These are phyloP conservation scores for Prietella phreatophila DNA, from an alignment of 2,113 vertebrate species.

Conservation along the genomic window DNA sequence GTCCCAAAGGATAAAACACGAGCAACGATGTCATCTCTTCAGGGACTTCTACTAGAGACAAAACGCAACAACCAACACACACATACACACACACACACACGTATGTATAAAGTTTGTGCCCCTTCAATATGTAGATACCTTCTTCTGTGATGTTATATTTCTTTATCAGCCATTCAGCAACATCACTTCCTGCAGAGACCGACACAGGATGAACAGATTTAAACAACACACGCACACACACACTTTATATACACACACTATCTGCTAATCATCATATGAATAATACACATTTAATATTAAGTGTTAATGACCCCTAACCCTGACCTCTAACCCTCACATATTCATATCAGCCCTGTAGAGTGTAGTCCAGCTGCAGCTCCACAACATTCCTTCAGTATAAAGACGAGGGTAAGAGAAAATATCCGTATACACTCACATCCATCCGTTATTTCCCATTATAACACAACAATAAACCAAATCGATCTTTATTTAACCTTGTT, in stretches of 20 bases:
- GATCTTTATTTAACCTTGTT: no score
- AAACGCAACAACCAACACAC: constrained; percentile 30
- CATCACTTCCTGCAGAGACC: constrained; percentile 73
- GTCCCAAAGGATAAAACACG: constrained; percentile 17
- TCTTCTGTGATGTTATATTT: constrained; percentile 80
- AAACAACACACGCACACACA: neutral
- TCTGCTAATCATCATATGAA: neutral
- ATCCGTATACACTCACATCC: no score
- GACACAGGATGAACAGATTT: neutral
- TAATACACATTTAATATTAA: neutral
- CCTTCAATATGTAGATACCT: constrained; percentile 64
- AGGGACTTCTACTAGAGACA: constrained; percentile 15
- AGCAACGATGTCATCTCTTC: constrained; percentile 11
- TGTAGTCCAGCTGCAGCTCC: neutral
- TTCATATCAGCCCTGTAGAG: no score
- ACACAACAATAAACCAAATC: no score
- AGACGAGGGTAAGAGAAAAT: no score
- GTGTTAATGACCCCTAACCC: neutral
- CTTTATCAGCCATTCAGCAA: constrained; percentile 83
- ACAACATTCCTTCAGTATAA: neutral
- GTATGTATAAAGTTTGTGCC: neutral
- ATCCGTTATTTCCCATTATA: no score
- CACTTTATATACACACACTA: neutral
- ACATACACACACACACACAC: neutral
- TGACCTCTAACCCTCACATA: neutral